These are phyloP conservation scores for Periplaneta americana DNA, from an alignment of 1,140 invertebrate genomes.

Conservation along the genomic window DNA sequence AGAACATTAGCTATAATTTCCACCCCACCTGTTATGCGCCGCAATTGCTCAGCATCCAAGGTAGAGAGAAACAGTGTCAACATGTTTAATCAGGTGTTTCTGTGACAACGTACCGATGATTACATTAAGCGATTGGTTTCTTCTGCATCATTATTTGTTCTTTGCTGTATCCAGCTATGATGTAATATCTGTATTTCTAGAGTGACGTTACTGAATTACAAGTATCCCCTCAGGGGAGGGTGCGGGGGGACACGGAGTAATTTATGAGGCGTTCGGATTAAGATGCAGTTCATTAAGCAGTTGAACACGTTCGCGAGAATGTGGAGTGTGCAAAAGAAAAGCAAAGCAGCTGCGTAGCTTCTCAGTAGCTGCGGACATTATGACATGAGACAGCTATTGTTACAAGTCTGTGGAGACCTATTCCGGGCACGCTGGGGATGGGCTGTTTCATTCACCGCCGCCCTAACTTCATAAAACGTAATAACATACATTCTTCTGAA, in stretches of 20 bases:
- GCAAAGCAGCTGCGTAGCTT: not conserved
- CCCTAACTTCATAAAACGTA: too few species aligned
- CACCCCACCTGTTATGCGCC: not conserved
- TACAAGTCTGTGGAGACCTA: too few species aligned
- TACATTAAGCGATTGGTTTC: not conserved
- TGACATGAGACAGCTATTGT: too few species aligned
- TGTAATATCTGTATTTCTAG: not conserved
- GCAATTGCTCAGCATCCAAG: not conserved
- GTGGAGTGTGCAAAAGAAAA: not conserved
- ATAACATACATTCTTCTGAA: too few species aligned
- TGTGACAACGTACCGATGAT: not conserved
- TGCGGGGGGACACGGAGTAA: not conserved
- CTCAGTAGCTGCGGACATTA: too few species aligned
- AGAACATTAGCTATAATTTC: too few species aligned
- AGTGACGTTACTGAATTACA: not conserved
- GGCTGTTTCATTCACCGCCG: too few species aligned
- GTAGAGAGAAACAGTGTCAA: not conserved
- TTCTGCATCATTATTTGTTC: not conserved
- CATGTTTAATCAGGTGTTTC: not conserved
- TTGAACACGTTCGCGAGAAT: not conserved
- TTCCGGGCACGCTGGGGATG: too few species aligned
- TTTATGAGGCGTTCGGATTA: not conserved
- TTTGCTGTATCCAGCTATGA: not conserved
- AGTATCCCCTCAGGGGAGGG: too few species aligned
- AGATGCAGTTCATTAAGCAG: not conserved